A percentile compares a stretch with the other conserved stretches of the same genome.
phyloP scores from a whole-genome alignment of 1,140 invertebrate species.

The Lucilia cuprina region DNA sequence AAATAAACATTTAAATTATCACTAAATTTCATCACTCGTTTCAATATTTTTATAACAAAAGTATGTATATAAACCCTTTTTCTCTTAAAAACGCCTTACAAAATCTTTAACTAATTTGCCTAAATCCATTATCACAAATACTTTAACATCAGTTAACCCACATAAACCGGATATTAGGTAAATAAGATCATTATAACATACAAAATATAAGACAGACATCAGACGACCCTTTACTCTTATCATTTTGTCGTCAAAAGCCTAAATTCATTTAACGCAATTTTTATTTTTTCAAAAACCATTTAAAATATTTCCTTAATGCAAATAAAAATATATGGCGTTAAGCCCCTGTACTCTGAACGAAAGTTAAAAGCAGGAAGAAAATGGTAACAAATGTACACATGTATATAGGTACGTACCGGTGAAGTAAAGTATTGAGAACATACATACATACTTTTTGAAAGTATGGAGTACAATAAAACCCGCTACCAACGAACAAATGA shows the following conservation, averaged over 20 bases:
- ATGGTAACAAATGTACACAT: not conserved
- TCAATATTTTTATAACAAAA: too few species aligned
- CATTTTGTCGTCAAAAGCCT: not conserved
- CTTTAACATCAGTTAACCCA: not conserved
- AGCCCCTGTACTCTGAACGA: not conserved
- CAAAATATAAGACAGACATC: not conserved
- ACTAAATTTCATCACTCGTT: too few species aligned
- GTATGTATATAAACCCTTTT: too few species aligned
- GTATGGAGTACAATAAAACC: not conserved
- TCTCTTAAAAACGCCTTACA: not conserved
- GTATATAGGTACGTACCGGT: not conserved
- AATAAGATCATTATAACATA: constrained; percentile 20
- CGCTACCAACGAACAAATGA: constrained; percentile 3
- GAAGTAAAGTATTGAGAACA: not conserved
- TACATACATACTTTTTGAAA: not conserved
- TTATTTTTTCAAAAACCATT: constrained; percentile 5
- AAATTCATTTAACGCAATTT: constrained; percentile 24
- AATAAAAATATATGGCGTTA: not conserved
- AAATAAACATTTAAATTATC: too few species aligned
- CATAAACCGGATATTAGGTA: constrained; percentile 31
- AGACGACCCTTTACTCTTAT: not conserved
- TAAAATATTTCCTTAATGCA: constrained; percentile 7
- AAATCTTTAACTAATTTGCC: not conserved
- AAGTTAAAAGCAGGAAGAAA: not conserved
- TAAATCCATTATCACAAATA: not conserved